A percentile compares a stretch with the other conserved stretches of the same genome.
Evolutionary conservation across 2,113 vertebrate species (phyloP).

Genomic region (Monarcha castaneiventris): DNA sequence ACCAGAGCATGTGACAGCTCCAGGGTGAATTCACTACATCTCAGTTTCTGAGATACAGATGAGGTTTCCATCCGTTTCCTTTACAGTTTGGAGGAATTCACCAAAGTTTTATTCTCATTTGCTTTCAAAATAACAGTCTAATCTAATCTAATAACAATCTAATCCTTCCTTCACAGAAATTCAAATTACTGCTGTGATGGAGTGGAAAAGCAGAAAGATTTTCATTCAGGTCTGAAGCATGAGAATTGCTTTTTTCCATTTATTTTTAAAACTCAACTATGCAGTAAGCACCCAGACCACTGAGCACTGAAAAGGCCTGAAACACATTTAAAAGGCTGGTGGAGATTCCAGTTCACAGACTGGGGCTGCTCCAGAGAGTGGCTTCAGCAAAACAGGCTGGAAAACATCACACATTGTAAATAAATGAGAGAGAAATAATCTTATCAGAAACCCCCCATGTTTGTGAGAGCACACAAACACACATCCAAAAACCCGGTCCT

Average conservation of each 20-base stretch:
- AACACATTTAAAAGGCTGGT: not conserved
- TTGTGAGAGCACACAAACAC: not conserved
- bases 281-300: not conserved
- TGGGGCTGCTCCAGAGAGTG: not conserved
- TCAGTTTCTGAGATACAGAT: not conserved
- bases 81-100: not conserved
- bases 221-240: not conserved
- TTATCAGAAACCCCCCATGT: accelerated
- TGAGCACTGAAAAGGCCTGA: not conserved
- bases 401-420: not conserved
- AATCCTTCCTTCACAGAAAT: not conserved
- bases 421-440: not conserved
- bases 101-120: not conserved
- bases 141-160: no score
- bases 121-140: not conserved
- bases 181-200: not conserved
- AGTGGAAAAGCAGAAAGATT: not conserved
- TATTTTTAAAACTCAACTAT: not conserved
- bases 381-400: not conserved
- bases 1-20: not conserved
- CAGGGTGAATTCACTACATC: not conserved
- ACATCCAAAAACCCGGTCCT: not conserved
- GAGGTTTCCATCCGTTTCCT: not conserved
- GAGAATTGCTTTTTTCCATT: not conserved
- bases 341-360: not conserved